Base-by-base conservation (phyloP, 2,888 invertebrate genomes). In the Caenorhabditis uteleia region DNA sequence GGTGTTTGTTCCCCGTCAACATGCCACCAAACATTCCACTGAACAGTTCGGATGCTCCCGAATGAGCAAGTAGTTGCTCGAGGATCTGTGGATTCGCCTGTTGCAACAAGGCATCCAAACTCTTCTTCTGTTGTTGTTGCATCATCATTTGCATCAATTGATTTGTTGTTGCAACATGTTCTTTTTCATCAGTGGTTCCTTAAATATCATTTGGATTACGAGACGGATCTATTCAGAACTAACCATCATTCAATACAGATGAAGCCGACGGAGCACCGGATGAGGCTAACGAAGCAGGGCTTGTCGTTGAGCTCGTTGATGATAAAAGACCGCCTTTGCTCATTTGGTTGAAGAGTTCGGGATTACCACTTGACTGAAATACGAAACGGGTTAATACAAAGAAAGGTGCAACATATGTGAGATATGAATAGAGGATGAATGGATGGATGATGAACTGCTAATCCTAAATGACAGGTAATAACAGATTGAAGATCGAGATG, bases 211-310 rank as follows among this genome's bases (percentile, higher is more conserved):
- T 39, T 16, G 10, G 36, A 12, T 47, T 42, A 12, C n/a, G n/a
- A n/a, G n/a, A n/a, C n/a, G n/a, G n/a, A n/a, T n/a, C n/a, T 58
- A 50, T 50, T 56, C 47, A 29, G 54, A 54, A 18, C 53, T 50
- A 20, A 18, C 31, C 0, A n/a, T 65, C 65, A 12, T 47, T 48
- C 25, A 40, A 5, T 16, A 46, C 43, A 2, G 53, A 49, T 6
- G 65, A 54, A 10, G 64, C 53, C n/a, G 57, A 57, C 12, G 57
- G 64, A 7, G 65, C 65, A 18, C 65, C 65, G 21, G 65, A 59
- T 14, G 62, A 64, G 21, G 49, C 49, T 8, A 49, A 31, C 12
- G 65, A 65, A 5, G 65, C 50, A 16, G 65, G 65, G 18, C 65
- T 65, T 3, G 58, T 49, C 10, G 51, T 51, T 43, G 58, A 58